These are phyloP conservation scores for Spongia lamella DNA, from an alignment of 37 sponge, comb jelly and placozoan species.

Conservation along the genomic window DNA sequence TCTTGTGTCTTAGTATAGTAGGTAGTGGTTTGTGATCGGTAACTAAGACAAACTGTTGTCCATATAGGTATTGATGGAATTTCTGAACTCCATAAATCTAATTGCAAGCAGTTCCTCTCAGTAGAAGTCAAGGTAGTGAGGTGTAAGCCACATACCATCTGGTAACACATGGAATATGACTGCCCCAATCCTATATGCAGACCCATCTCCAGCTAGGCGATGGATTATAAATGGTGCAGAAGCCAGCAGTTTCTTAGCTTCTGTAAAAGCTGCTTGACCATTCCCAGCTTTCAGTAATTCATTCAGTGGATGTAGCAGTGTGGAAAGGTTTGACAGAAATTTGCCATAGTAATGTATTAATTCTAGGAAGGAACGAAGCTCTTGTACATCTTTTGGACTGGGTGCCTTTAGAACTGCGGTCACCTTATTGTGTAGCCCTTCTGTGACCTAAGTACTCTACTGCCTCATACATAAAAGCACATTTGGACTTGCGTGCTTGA, in stretches of 20 bases:
- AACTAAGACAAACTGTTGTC: slow-evolving; percentile 23
- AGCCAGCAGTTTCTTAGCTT: slow-evolving; percentile 16
- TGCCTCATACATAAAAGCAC: too few species aligned
- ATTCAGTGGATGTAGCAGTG: slow-evolving; percentile 38
- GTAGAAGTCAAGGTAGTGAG: too few species aligned
- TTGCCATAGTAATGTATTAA: slow-evolving; percentile 41
- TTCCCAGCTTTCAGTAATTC: slow-evolving; percentile 5
- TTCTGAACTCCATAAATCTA: slow-evolving; percentile 38
- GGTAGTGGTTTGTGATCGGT: slow-evolving; percentile 38
- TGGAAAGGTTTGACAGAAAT: too few species aligned
- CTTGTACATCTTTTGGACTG: slow-evolving; percentile 15
- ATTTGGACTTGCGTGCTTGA: neutral
- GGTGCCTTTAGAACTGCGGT: slow-evolving; percentile 33
- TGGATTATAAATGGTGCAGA: slow-evolving; percentile 34
- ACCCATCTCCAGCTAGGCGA: slow-evolving; percentile 42
- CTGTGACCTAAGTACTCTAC: slow-evolving; percentile 37
- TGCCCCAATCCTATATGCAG: slow-evolving; percentile 64
- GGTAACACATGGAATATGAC: slow-evolving; percentile 46
- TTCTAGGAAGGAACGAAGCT: slow-evolving; percentile 53
- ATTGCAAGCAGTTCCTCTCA: slow-evolving; percentile 28
- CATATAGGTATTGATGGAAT: slow-evolving; percentile 45
- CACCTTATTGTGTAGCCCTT: slow-evolving; percentile 29
- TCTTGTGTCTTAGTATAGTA: too few species aligned
- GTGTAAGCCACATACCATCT: too few species aligned
- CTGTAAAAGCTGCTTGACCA: slow-evolving; percentile 19